phyloP scores from a whole-genome alignment of 1,140 invertebrate genomes.

The Drosophila aff. region DNA sequence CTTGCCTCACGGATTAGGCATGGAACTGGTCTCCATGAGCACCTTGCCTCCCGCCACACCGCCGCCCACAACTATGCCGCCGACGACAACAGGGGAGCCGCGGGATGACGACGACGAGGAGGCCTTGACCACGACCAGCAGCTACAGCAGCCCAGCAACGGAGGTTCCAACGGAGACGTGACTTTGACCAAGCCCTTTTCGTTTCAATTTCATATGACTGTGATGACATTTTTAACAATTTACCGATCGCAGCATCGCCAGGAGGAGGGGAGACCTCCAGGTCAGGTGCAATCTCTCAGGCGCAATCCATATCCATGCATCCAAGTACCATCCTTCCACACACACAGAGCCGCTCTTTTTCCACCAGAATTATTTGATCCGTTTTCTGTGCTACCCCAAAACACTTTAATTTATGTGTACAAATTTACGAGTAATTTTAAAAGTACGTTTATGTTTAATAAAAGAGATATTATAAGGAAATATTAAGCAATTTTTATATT shows the following conservation, averaged over 20 bases:
- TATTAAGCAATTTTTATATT: background rate
- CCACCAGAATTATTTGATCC: conserved; percentile 20
- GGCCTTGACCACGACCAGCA: conserved; percentile 17
- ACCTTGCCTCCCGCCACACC: conserved; percentile 21
- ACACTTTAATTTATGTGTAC: conserved; percentile 74
- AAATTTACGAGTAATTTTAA: conserved; percentile 69
- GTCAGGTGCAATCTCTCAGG: conserved; percentile 61
- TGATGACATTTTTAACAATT: conserved; percentile 82
- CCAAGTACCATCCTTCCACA: conserved; percentile 29
- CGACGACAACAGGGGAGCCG: conserved; percentile 15
- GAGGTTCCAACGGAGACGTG: conserved; percentile 43
- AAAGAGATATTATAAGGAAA: conserved; percentile 63
- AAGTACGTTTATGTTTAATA: conserved; percentile 67
- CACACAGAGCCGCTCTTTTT: conserved; percentile 10
- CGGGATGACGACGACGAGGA: conserved; percentile 7
- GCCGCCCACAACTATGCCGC: conserved; percentile 13
- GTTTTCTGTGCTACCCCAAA: conserved; percentile 47
- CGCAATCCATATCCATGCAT: conserved; percentile 31
- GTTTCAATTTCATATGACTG: conserved; percentile 78
- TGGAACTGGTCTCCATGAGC: conserved; percentile 40
- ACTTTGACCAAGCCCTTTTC: conserved; percentile 41
- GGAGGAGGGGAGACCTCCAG: conserved; percentile 6
- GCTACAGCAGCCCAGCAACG: conserved; percentile 3
- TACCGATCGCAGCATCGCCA: conserved; percentile 68
- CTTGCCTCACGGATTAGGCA: conserved; percentile 51